Percentiles rank a stretch among this genome's conserved stretches.
These are phyloP conservation scores for Cynocephalus volans DNA, from an alignment of 2,113 vertebrate genomes.

Conservation along the genomic window DNA sequence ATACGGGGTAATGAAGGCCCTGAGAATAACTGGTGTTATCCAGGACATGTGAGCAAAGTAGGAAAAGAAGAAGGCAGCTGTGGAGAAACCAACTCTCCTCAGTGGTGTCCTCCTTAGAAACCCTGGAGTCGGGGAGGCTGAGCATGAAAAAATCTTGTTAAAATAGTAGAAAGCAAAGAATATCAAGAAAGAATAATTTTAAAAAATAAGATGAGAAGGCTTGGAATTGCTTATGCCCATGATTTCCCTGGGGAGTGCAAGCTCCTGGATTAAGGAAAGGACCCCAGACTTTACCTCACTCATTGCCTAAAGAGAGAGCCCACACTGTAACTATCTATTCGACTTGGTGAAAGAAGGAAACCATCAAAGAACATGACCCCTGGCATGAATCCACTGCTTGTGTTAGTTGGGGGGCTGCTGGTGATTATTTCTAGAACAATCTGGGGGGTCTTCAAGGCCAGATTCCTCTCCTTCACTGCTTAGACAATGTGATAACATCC, in stretches of 20 bases:
- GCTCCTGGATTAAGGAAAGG: no score
- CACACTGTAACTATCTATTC: no score
- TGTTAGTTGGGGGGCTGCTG: background rate
- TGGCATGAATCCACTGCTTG: background rate
- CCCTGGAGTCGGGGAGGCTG: accelerated
- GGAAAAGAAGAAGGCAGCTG: background rate
- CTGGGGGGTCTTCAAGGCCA: background rate
- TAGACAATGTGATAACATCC: background rate
- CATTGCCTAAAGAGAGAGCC: background rate
- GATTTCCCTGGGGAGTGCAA: background rate
- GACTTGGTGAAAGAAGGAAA: background rate
- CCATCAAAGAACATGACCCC: background rate
- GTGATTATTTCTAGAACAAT: background rate
- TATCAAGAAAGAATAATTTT: background rate
- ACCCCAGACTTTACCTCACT: background rate
- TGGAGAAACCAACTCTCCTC: background rate
- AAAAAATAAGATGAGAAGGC: background rate
- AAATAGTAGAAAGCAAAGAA: background rate
- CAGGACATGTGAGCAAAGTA: background rate
- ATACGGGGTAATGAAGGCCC: background rate
- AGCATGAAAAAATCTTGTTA: background rate
- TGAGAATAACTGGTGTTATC: background rate
- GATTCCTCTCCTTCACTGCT: background rate
- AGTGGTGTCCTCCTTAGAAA: no score
- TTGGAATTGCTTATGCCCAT: background rate